These are phyloP conservation scores for Benitochromis conjunctus DNA, from an alignment of 2,113 vertebrate genomes.

Conservation along the genomic window DNA sequence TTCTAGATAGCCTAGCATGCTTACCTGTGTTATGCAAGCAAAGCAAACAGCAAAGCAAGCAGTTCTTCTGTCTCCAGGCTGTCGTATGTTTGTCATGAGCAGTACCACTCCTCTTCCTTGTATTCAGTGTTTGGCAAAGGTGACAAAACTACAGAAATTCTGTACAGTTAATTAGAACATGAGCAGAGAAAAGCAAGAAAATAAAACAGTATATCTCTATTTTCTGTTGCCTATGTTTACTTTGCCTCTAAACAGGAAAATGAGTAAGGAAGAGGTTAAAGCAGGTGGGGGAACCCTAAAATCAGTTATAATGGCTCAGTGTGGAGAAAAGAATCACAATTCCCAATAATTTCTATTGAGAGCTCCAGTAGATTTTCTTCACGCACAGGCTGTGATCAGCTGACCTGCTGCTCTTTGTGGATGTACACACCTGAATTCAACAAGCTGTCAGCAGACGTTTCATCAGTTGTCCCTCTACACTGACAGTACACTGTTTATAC, in stretches of 20 bases:
- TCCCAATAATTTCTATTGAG: neutral
- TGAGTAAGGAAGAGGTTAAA: neutral
- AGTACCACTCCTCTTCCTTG: neutral
- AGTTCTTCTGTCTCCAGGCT: neutral
- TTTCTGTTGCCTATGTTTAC: neutral
- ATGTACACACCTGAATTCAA: no score
- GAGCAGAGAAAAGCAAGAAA: neutral
- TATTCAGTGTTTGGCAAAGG: neutral
- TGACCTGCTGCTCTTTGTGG: no score
- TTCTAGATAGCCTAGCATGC: neutral
- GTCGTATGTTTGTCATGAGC: slow-evolving; percentile 2
- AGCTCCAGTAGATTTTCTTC: neutral
- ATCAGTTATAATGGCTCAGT: neutral
- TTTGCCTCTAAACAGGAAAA: neutral
- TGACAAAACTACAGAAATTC: neutral
- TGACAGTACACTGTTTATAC: no score
- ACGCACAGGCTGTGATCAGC: neutral
- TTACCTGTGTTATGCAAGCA: neutral
- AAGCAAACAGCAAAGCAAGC: neutral
- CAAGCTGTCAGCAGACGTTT: no score
- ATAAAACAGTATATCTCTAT: neutral
- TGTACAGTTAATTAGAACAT: neutral
- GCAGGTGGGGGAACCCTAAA: neutral
- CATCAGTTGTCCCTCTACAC: no score
- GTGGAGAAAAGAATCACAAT: neutral